Conservation (phyloP, 2,113 vertebrate genomes). For the Isichthys henryi region DNA sequence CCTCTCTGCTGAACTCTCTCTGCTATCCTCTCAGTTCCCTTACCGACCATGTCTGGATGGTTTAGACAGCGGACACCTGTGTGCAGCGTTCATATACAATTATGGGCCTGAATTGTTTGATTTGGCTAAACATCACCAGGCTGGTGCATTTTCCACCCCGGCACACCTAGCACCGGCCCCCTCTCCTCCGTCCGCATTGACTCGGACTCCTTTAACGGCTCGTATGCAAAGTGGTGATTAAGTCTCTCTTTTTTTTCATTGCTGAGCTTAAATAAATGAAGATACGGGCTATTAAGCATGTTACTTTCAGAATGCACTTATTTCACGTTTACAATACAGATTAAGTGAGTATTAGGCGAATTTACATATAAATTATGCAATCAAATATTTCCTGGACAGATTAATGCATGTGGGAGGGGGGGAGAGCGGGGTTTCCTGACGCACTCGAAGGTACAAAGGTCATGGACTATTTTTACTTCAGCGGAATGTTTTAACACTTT, state of each 20-base stretch:
- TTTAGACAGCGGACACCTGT: not conserved
- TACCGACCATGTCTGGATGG: not conserved
- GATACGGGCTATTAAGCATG: constrained; percentile 16
- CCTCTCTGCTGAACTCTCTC: not conserved
- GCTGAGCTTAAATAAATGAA: constrained; percentile 13
- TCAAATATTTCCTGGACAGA: constrained; percentile 17
- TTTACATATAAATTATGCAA: constrained; percentile 27
- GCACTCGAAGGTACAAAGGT: not conserved
- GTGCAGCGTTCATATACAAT: not conserved
- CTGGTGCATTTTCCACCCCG: not conserved
- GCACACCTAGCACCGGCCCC: not conserved
- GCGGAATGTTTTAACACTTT: constrained; percentile 11
- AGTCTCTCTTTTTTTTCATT: constrained; percentile 2
- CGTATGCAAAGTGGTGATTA: constrained; percentile 1
- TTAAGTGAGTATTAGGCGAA: constrained; percentile 20
- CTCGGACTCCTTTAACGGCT: not conserved
- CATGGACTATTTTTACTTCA: constrained; percentile 11
- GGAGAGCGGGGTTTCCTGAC: not conserved
- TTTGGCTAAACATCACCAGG: not conserved
- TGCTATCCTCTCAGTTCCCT: not conserved
- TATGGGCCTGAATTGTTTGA: not conserved
- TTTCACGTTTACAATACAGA: constrained; percentile 23
- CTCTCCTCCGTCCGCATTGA: not conserved
- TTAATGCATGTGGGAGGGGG: not conserved
- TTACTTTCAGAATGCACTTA: constrained; percentile 17